These are phyloP conservation scores for Paradoxurus hermaphroditus DNA, from an alignment of 2,113 vertebrate species.

Conservation along the genomic window DNA sequence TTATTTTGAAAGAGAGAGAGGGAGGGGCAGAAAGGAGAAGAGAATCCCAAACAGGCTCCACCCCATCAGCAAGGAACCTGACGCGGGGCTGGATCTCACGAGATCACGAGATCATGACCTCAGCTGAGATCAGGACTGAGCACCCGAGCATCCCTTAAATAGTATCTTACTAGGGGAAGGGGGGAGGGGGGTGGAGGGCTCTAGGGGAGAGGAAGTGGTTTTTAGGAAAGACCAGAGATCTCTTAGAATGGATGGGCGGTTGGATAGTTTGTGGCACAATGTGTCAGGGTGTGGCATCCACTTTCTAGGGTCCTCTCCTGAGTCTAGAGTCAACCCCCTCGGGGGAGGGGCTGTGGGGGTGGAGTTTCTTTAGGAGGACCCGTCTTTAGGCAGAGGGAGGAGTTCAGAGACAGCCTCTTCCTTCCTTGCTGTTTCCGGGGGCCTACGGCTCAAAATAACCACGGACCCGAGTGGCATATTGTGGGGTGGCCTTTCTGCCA, in stretches of 20 bases:
- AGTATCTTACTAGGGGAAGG: not conserved
- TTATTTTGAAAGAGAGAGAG: too few relatives aligned
- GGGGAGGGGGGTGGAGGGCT: not conserved
- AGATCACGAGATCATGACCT: too few relatives aligned
- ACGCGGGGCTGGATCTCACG: too few relatives aligned
- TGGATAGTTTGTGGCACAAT: not conserved
- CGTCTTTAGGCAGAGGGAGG: not conserved
- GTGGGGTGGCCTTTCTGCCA: not conserved
- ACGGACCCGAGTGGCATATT: not conserved
- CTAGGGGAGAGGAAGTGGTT: not conserved
- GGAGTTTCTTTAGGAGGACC: not conserved
- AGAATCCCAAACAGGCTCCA: too few relatives aligned
- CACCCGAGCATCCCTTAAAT: not conserved
- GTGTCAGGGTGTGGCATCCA: not conserved
- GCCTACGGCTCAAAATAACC: not conserved
- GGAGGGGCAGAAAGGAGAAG: too few relatives aligned
- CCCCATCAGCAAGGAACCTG: too few relatives aligned
- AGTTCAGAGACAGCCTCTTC: not conserved
- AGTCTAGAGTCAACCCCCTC: not conserved
- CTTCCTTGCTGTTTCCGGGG: not conserved
- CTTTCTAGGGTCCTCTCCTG: not conserved
- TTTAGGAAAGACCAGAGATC: not conserved
- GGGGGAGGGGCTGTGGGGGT: not conserved
- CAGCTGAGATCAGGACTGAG: too few relatives aligned
- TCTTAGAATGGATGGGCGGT: not conserved